A percentile compares a stretch with the other conserved stretches of the same genome.
Evolutionary conservation across 2,113 vertebrate species (phyloP).

Genomic region (Spermophilus dauricus): DNA sequence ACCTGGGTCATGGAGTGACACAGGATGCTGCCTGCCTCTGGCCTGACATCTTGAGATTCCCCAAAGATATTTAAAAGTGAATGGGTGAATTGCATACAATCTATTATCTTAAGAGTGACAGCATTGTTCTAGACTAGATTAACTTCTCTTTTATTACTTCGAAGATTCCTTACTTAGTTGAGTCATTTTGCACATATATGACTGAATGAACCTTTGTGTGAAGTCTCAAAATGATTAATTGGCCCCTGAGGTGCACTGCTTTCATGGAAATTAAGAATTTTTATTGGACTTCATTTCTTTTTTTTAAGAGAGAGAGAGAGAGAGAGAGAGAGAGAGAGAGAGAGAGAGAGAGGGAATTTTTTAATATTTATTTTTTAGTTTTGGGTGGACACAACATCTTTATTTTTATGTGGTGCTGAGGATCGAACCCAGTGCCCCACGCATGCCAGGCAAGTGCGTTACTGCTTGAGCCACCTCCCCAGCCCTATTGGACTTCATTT

Average conservation of each 20-base stretch:
- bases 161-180: constrained; percentile 50
- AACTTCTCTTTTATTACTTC: not conserved
- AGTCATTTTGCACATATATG: constrained; percentile 59
- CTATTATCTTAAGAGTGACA: not conserved
- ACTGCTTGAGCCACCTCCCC: too few relatives aligned
- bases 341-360: too few relatives aligned
- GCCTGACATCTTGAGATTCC: too few relatives aligned
- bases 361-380: too few relatives aligned
- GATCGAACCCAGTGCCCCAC: too few relatives aligned
- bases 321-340: too few relatives aligned
- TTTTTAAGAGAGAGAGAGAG: too few relatives aligned
- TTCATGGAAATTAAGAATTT: constrained; percentile 56
- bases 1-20: too few relatives aligned
- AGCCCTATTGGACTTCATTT: constrained; percentile 17
- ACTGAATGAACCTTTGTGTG: constrained; percentile 53
- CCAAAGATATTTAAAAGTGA: not conserved
- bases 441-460: too few relatives aligned
- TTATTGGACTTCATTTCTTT: constrained; percentile 22
- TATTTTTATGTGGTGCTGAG: too few relatives aligned
- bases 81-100: not conserved
- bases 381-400: too few relatives aligned
- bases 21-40: too few relatives aligned
- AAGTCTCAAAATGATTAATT: constrained; percentile 62
- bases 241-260: not conserved
- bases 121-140: not conserved